Evolutionary conservation across 2,888 invertebrate genomes (phyloP).

Genomic region (Drosophila koepferae): DNA sequence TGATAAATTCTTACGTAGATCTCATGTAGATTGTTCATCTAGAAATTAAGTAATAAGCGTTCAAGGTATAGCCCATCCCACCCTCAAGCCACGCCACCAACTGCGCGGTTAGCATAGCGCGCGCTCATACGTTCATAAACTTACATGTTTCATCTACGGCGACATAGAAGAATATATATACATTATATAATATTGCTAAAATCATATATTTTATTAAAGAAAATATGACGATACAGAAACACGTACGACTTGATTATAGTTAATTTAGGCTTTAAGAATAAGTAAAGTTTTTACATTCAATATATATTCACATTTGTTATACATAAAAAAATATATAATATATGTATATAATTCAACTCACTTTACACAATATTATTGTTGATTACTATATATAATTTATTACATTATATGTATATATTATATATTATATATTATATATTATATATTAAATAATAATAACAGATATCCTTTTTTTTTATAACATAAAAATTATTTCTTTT

Average conservation of each 20-base stretch:
- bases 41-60: too few relatives aligned
- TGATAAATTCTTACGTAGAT: too few relatives aligned
- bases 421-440: background rate
- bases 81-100: too few relatives aligned
- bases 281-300: constrained; percentile 9
- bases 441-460: background rate
- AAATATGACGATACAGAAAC: background rate
- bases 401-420: background rate
- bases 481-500: too few relatives aligned
- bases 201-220: constrained; percentile 13
- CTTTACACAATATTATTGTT: constrained; percentile 10
- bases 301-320: background rate
- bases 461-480: too few relatives aligned
- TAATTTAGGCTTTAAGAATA: constrained; percentile 12
- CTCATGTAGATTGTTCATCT: too few relatives aligned
- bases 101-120: too few relatives aligned
- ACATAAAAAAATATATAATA: constrained; percentile 1
- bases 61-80: too few relatives aligned
- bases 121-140: too few relatives aligned
- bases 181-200: constrained; percentile 6
- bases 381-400: too few relatives aligned
- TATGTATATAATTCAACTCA: constrained; percentile 16
- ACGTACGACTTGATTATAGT: constrained; percentile 2
- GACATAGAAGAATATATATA: background rate
- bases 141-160: too few relatives aligned